These are phyloP conservation scores for Drosophila eugracilis DNA, from an alignment of 1,140 invertebrate genomes.

Conservation along the genomic window DNA sequence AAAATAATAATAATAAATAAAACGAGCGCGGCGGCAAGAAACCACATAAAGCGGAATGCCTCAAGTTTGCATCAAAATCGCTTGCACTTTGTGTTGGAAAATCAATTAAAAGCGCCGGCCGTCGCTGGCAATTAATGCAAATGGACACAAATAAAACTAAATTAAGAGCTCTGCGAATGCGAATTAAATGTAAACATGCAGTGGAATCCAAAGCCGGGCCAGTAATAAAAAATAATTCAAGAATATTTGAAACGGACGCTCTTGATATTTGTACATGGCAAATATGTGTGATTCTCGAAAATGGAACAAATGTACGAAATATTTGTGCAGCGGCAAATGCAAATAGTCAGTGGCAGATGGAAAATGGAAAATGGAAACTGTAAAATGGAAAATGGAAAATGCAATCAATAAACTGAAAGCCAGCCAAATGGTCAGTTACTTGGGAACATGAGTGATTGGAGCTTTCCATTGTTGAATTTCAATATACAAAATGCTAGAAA, in stretches of 20 bases:
- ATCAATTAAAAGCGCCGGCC: slow-evolving; percentile 72
- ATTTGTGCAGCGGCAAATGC: background rate
- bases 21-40: slow-evolving; percentile 14
- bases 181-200: slow-evolving; percentile 29
- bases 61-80: slow-evolving; percentile 61
- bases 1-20: slow-evolving; percentile 53
- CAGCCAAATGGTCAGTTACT: slow-evolving; percentile 1
- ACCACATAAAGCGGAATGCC: slow-evolving; percentile 50
- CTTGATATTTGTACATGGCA: background rate
- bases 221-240: slow-evolving; percentile 59
- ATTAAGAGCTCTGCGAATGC: slow-evolving; percentile 34
- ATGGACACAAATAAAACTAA: slow-evolving; percentile 67
- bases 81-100: slow-evolving; percentile 67
- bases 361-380: too few relatives aligned
- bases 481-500: background rate
- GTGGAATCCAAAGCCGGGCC: background rate
- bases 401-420: slow-evolving; percentile 24
- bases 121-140: slow-evolving; percentile 70
- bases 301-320: slow-evolving; percentile 8
- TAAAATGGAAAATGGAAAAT: too few relatives aligned
- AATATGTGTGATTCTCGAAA: slow-evolving; percentile 6
- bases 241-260: slow-evolving; percentile 13
- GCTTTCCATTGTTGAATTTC: background rate
- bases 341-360: slow-evolving; percentile 8
- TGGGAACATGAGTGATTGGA: background rate